phyloP scores from a whole-genome alignment of 2,113 vertebrate genomes.

The Astur gentilis region DNA sequence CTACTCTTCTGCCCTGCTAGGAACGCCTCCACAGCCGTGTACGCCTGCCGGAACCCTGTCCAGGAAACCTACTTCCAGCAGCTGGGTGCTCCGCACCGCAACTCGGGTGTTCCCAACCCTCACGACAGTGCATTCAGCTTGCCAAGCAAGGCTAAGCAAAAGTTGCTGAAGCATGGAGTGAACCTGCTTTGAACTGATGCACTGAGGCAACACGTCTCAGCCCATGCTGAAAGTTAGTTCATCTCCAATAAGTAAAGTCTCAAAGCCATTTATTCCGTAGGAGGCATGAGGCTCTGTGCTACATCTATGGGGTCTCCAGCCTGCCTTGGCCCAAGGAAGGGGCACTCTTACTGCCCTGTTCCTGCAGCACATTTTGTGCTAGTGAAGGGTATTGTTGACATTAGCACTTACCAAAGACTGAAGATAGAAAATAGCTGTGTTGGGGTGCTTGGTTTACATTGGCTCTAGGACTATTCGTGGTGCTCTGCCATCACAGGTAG shows the following conservation, averaged over 20 bases:
- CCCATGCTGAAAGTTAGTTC: rapidly evolving
- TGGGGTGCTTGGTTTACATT: not conserved
- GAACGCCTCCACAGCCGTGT: conserved; percentile 81
- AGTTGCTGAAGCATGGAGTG: conserved; percentile 91
- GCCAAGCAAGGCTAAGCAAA: conserved; percentile 84
- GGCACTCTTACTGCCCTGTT: not conserved
- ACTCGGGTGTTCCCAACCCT: conserved; percentile 88
- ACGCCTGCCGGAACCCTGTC: conserved; percentile 77
- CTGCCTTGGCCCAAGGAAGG: not conserved
- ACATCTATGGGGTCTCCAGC: not conserved
- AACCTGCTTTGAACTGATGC: conserved; percentile 82
- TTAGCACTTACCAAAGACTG: not conserved
- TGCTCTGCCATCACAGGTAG: not conserved
- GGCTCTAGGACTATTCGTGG: not conserved
- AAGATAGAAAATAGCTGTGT: rapidly evolving
- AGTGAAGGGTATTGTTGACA: rapidly evolving
- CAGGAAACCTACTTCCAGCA: conserved; percentile 95
- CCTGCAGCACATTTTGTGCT: not conserved
- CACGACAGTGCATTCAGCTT: conserved; percentile 86
- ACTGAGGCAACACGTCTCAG: rapidly evolving
- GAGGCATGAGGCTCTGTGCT: not conserved
- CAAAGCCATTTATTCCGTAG: rapidly evolving
- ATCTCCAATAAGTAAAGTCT: not conserved
- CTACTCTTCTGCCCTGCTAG: conserved; percentile 52
- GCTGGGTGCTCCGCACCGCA: conserved; percentile 68